phyloP scores from a whole-genome alignment of 2,888 invertebrate genomes.

The Megaustenia siamemsis region DNA sequence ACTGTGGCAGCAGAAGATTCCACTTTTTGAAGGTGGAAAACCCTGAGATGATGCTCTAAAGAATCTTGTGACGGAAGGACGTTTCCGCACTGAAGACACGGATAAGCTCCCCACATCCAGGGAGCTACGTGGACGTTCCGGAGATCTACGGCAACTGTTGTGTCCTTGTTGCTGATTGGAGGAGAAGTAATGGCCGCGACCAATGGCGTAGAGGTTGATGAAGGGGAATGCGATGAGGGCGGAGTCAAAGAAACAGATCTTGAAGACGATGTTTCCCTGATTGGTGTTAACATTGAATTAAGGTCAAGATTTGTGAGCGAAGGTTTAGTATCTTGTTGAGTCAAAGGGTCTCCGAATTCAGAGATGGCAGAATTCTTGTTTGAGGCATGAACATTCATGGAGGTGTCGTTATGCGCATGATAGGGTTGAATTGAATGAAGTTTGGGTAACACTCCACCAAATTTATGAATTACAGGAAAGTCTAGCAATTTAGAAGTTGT shows the following conservation, averaged over 20 bases:
- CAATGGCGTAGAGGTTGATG: background rate
- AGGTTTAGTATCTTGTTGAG: conserved; percentile 36
- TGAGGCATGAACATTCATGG: conserved; percentile 24
- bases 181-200: conserved; percentile 16
- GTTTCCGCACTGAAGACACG: conserved; percentile 90
- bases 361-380: background rate
- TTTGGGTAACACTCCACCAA: conserved; percentile 65
- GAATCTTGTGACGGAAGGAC: conserved; percentile 97
- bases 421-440: conserved; percentile 50
- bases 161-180: conserved; percentile 45
- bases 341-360: background rate
- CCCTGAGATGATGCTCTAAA: conserved; percentile 97
- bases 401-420: conserved; percentile 29
- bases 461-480: conserved; percentile 78
- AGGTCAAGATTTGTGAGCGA: conserved; percentile 72
- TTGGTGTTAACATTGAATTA: conserved; percentile 69
- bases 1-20: conserved; percentile 58
- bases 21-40: conserved; percentile 83
- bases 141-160: background rate
- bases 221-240: conserved; percentile 1
- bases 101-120: conserved; percentile 79
- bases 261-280: conserved; percentile 62
- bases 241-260: conserved; percentile 58
- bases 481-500: conserved; percentile 78
- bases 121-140: conserved; percentile 54